Percentiles rank a stretch among this genome's conserved stretches.
Evolutionary conservation across 2,113 vertebrate species (phyloP).

Genomic region (Spea multiplicata): DNA sequence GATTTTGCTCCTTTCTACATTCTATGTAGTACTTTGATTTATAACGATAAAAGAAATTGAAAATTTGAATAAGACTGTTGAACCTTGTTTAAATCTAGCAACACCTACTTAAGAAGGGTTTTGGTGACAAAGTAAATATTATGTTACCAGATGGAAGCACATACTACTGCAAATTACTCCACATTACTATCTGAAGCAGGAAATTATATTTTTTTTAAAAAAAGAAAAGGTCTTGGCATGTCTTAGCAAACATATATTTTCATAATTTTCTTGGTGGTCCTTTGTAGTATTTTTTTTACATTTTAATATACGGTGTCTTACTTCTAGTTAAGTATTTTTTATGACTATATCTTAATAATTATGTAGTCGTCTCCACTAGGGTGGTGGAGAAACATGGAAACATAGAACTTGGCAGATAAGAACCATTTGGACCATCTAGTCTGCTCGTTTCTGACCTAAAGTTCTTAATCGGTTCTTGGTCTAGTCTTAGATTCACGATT

Average conservation of each 20-base stretch:
- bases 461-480: too few relatives aligned
- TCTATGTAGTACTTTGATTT: constrained; percentile 7
- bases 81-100: constrained; percentile 26
- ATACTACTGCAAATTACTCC: constrained; percentile 2
- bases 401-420: too few relatives aligned
- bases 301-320: too few relatives aligned
- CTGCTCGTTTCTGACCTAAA: too few relatives aligned
- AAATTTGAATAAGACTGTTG: constrained; percentile 8
- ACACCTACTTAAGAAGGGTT: constrained; percentile 16
- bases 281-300: not conserved
- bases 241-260: constrained; percentile 3
- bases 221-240: constrained; percentile 4
- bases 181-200: constrained; percentile 1
- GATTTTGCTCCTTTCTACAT: not conserved
- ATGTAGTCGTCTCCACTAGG: too few relatives aligned
- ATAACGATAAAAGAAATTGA: not conserved
- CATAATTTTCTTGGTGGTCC: constrained; percentile 4
- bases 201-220: constrained; percentile 9
- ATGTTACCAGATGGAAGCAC: constrained; percentile 16
- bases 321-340: too few relatives aligned
- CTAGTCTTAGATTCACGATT: too few relatives aligned
- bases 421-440: too few relatives aligned
- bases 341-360: too few relatives aligned
- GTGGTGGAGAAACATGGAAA: too few relatives aligned
- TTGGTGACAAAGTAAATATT: constrained; percentile 26